Evolutionary conservation across 30 jellyfish, hydroid and myxozoan genomes (phyloP).

Genomic region (Catostylus mosaicus): DNA sequence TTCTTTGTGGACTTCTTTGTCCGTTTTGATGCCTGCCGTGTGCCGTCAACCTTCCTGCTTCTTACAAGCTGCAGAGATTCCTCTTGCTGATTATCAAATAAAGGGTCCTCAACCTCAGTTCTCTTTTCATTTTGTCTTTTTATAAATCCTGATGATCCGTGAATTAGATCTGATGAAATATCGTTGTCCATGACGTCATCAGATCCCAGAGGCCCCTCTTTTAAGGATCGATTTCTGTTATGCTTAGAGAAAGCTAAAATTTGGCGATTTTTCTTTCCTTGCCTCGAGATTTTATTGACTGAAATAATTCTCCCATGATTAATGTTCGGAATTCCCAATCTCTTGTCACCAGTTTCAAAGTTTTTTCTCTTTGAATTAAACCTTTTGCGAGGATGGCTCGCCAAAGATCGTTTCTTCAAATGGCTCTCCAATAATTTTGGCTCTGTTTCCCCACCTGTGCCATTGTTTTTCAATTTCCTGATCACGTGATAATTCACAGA

Average conservation of each 20-base stretch:
- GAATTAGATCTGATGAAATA: neutral
- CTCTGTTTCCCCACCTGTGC: slow-evolving; percentile 6
- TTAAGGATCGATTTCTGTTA: neutral
- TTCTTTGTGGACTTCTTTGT: neutral
- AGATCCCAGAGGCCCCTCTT: neutral
- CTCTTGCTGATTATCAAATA: slow-evolving; percentile 46
- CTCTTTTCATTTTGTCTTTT: neutral
- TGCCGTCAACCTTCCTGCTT: neutral
- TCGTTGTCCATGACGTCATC: neutral
- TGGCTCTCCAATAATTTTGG: slow-evolving; percentile 23
- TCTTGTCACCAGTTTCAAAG: neutral
- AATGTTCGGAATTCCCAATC: neutral
- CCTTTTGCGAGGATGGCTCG: neutral
- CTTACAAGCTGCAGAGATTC: neutral
- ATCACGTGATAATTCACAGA: slow-evolving; percentile 63
- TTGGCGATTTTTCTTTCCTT: neutral
- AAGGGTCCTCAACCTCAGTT: slow-evolving; percentile 37
- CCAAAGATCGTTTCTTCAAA: slow-evolving; percentile 46
- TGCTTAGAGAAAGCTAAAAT: neutral
- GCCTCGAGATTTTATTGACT: neutral
- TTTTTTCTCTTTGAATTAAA: neutral
- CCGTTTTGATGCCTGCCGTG: neutral
- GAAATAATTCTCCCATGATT: slow-evolving; percentile 21
- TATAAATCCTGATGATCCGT: neutral
- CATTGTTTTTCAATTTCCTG: slow-evolving; percentile 22